Evolutionary conservation across 2,888 invertebrate genomes (phyloP), one percentile per base, ranked within the genome.

Genomic region (Orchesellides sinensis): DNA sequence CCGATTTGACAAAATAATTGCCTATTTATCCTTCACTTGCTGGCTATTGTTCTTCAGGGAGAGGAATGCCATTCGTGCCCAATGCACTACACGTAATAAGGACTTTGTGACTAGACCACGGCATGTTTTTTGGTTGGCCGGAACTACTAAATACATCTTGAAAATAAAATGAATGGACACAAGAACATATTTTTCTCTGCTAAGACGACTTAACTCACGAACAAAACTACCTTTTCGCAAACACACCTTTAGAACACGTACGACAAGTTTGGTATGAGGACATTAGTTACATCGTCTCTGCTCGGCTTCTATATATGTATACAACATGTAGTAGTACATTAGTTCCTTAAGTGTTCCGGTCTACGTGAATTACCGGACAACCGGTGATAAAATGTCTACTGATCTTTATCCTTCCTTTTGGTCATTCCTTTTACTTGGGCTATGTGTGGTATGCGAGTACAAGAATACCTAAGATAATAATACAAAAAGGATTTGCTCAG

Each of bases 1-100:
- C 86, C 85, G 86, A 87, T 87, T 87, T 87, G 88, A 87, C 88
- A 88, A 87, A 87, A 87, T 88, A 88, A 88, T 88, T 87, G 88
- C 87, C 87, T 87, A 88, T 88, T 88, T 88, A 88, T 88, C 87
- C 88, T 87, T 86, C 83, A 83, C 85, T 82, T 86, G 84, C 77
- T 70, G 68, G 56, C 83, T 85, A 87, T 88, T 86, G 88, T 86
- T 72, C 88, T 86, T 84, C 66, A 49, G 87, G 86, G 88, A 86
- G 70, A n/a, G n/a, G n/a, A 84, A 69, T 66, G 40, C 63, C 25
- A 35, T 17, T 49, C 10, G 19, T 19, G 21, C 32, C 52, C 45
- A 49, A 61, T 61, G 61, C 32, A 14, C 5, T 35, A 40, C 47
- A 45, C 47, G 32, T 29, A 68, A 66, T 77, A 63, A 35, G 25